These are phyloP conservation scores for Drosophila pegasa DNA, from an alignment of 2,888 invertebrate genomes.

Conservation along the genomic window DNA sequence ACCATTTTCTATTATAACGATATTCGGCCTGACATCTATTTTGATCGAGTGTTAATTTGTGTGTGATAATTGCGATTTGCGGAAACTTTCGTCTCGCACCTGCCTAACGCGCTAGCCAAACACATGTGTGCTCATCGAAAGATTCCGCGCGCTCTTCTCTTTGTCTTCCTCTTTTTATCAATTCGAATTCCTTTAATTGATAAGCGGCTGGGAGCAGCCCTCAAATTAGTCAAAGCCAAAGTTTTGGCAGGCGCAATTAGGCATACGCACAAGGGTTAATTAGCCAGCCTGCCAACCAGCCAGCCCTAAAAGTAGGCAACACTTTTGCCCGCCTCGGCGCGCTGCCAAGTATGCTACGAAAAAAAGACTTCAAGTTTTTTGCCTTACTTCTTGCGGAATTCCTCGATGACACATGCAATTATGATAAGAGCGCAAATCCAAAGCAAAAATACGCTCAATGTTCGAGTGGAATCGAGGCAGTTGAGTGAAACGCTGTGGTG, in stretches of 20 bases:
- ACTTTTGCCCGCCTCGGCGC: constrained; percentile 9
- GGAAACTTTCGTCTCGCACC: constrained; percentile 45
- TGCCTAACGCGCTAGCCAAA: constrained; percentile 5
- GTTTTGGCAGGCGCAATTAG: constrained; percentile 34
- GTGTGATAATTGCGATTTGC: constrained; percentile 49
- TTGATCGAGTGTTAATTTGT: constrained; percentile 66
- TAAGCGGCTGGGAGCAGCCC: constrained; percentile 41
- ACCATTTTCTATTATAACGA: constrained; percentile 29
- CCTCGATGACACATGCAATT: constrained; percentile 25
- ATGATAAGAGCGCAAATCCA: constrained; percentile 36
- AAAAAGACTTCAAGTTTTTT: not conserved
- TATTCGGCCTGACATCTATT: constrained; percentile 59
- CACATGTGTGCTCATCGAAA: constrained; percentile 1
- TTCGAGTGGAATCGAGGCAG: not conserved
- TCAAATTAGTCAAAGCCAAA: constrained; percentile 36
- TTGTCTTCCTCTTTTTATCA: constrained; percentile 25
- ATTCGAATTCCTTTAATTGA: constrained; percentile 69
- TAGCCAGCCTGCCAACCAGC: constrained; percentile 11
- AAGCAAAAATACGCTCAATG: constrained; percentile 30
- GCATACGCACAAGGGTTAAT: constrained; percentile 45
- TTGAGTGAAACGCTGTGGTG: constrained; percentile 32
- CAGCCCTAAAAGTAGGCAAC: constrained; percentile 41
- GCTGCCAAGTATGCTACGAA: constrained; percentile 46
- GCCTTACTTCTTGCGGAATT: not conserved
- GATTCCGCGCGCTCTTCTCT: not conserved